Conservation (phyloP, 1,140 invertebrate species). For the Parasteatoda tepidariorum region DNA sequence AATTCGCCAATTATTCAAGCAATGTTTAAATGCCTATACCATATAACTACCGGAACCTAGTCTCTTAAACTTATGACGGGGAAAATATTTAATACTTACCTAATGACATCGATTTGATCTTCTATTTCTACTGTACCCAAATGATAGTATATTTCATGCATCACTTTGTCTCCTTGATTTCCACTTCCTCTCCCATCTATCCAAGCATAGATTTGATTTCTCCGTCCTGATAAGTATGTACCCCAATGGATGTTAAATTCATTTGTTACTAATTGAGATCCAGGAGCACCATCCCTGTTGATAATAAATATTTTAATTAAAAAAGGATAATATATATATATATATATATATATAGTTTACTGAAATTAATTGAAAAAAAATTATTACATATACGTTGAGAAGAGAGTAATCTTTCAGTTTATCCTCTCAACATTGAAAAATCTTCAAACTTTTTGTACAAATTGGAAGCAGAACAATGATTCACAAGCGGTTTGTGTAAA, state of each 20-base stretch:
- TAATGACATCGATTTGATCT: slow-evolving; percentile 91
- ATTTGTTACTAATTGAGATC: slow-evolving; percentile 86
- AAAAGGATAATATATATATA: neutral
- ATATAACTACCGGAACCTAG: too few species aligned
- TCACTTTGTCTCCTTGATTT: slow-evolving; percentile 83
- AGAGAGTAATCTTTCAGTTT: too few species aligned
- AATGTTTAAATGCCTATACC: too few species aligned
- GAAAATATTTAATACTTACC: slow-evolving; percentile 72
- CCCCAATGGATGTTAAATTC: slow-evolving; percentile 87
- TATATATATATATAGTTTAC: too few species aligned
- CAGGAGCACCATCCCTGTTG: slow-evolving; percentile 86
- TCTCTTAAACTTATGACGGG: too few species aligned
- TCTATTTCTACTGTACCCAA: slow-evolving; percentile 87
- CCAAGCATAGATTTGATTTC: slow-evolving; percentile 86
- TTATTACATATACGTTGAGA: too few species aligned
- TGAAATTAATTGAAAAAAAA: too few species aligned
- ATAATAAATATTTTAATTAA: neutral
- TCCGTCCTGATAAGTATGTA: slow-evolving; percentile 82
- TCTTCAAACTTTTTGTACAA: too few species aligned
- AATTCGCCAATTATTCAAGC: too few species aligned
- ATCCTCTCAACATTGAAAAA: too few species aligned
- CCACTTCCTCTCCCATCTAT: slow-evolving; percentile 89
- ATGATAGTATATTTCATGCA: slow-evolving; percentile 84
- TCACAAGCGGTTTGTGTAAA: too few species aligned
- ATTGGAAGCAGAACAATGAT: too few species aligned